Evolutionary conservation across 2,888 invertebrate genomes (phyloP), one percentile per base, ranked within the genome.

Genomic region (Xanthostigma xanthostigma): DNA sequence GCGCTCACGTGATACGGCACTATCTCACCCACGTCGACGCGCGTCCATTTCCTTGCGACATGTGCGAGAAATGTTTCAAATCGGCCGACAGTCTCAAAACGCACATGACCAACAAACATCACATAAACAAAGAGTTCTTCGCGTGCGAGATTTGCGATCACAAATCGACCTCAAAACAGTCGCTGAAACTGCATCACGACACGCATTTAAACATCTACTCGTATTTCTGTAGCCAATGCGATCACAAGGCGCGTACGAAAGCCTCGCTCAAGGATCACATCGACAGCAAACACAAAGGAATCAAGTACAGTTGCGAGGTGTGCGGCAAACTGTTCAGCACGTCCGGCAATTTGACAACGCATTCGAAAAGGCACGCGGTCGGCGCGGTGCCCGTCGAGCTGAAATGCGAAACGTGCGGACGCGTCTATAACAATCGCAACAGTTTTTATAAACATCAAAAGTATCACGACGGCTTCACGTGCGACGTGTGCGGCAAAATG

Each of bases 141-240:
- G 64, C 65, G 57, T 67, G 66, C 55, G 64, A 64, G 54, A 64
- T 65, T 52, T 67, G 66, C 58, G 65, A 65, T 54, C 60, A 65
- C 51, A 65, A 66, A 58, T 67, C 42, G 13, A 43, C 48, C 40
- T 51, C 10, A 50, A 44, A 9, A 35, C 36, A 45, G 40, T 46
- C 51, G 12, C 52, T 53, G 9, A 51, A 44, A 44, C 50, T 51
- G 27, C 56, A 51, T 42, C 50, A 36, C 47, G 55, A 37, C 37
- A 51, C 44, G 38, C 52, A 51, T 45, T 49, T 41, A 42, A 54
- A 49, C 14, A 53, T 51, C 6, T 55, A 59, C 2, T 57, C 60
- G 47, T 71, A 67, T 36, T 63, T 65, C 0, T 71, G 72, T 14
- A 64, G 64, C 3, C 61, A 65, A 11, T 73, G 73, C 14, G 68